Percentiles rank a stretch among this genome's conserved stretches.
phyloP scores from a whole-genome alignment of 2,888 invertebrate genomes.

The Acleris holmiana region DNA sequence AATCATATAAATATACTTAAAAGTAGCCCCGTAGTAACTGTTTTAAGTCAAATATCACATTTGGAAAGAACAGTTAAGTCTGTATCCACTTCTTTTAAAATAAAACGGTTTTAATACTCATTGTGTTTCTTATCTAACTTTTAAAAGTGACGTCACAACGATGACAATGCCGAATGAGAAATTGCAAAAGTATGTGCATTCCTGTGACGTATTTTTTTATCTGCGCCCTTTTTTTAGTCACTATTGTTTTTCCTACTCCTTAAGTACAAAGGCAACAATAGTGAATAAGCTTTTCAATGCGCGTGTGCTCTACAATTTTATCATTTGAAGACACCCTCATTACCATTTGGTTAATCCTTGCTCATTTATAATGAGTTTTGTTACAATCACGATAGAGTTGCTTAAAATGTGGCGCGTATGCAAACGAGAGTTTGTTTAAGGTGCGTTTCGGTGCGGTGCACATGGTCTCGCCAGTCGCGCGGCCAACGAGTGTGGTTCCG shows the following conservation, averaged over 20 bases:
- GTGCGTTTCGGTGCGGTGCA: conserved; percentile 80
- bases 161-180: conserved; percentile 37
- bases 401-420: conserved; percentile 17
- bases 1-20: too few relatives aligned
- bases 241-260: conserved; percentile 64
- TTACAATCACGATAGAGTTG: conserved; percentile 29
- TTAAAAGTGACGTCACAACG: background rate
- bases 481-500: conserved; percentile 83
- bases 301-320: conserved; percentile 77
- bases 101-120: conserved; percentile 15
- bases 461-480: conserved; percentile 78
- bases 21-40: too few relatives aligned
- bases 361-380: conserved; percentile 46
- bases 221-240: conserved; percentile 55
- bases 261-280: conserved; percentile 69
- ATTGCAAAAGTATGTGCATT: conserved; percentile 50
- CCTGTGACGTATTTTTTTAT: conserved; percentile 60
- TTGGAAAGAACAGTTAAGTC: background rate
- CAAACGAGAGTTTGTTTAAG: conserved; percentile 53
- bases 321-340: conserved; percentile 53
- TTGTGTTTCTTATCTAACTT: conserved; percentile 20
- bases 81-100: conserved; percentile 9
- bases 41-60: too few relatives aligned
- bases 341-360: conserved; percentile 37
- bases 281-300: conserved; percentile 72